Evolutionary conservation across 2,113 vertebrate species (phyloP), one percentile per base, ranked within the genome.

Genomic region (Amblyopsis rosae): DNA sequence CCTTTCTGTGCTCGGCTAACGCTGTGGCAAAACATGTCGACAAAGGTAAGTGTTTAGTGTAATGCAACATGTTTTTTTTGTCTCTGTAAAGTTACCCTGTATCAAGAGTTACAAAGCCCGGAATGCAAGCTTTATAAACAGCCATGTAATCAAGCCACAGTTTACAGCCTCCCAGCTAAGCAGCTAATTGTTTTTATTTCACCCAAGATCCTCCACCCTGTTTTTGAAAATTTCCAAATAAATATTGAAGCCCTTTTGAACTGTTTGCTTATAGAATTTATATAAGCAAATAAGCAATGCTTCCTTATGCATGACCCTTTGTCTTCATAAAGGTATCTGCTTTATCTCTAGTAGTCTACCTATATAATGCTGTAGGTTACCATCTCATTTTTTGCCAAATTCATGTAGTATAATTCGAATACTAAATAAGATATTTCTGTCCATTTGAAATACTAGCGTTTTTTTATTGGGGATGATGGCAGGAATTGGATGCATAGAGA

Each of bases 1-100:
- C 85, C 89, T 90, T 86, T 76, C 83, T 91, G 72, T 72, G 5
- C 85, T 68, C 90, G 67, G 72, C 86, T 67, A 81, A 75, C 80
- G 70, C 80, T 70, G 82, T 80, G 35, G 88, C 90, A 10, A 91
- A 80, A 77, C 90, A 90, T 87, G 89, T 86, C 82, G 90, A 91
- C 75, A 94, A 91, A 93, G 93, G 93, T 94, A 90, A 90, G 78
- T 12, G 3, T 55, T 54, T 2, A 4, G 9, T n/a, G 49, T n/a
- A 66, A 17, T 66, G 49, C 61, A 59, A 12, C 7, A 7, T 33
- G n/a, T 56, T 5, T 26, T 56, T 58, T 5, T 26, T 33, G n/a
- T 51, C 17, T 72, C 54, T 11, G 6, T 50, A 3, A 19, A 55
- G 65, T 62, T 62, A n/a, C 58, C 26, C 51, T 61, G 66, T 62